Conservation (phyloP, 2,113 vertebrate species). For the Pitta sordida region DNA sequence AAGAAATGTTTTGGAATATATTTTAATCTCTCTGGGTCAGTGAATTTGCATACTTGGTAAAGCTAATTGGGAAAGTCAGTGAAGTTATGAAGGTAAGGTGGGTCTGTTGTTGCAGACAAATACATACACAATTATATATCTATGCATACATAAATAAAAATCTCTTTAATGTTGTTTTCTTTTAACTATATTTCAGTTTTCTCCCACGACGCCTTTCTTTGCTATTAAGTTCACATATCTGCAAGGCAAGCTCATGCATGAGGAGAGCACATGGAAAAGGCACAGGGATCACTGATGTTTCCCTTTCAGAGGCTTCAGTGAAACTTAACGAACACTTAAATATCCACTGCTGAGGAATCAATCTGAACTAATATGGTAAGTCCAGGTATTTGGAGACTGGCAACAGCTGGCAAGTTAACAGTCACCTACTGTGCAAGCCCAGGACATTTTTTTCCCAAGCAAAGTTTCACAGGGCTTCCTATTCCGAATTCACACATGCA, state of each 20-base stretch:
- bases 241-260: neutral
- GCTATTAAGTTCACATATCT: neutral
- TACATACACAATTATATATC: neutral
- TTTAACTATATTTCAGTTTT: neutral
- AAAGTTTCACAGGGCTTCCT: constrained; percentile 23
- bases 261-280: neutral
- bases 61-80: neutral
- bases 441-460: constrained; percentile 6
- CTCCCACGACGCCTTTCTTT: neutral
- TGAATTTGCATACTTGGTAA: neutral
- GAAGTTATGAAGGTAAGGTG: neutral
- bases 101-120: neutral
- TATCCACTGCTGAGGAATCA: neutral
- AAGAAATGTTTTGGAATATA: neutral
- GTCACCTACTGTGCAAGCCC: constrained; percentile 22
- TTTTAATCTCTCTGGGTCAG: neutral
- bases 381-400: constrained; percentile 1
- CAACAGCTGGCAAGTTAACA: constrained; percentile 43
- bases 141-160: neutral
- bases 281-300: neutral
- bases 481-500: constrained; percentile 49
- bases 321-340: neutral
- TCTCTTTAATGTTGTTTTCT: neutral
- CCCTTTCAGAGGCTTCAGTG: neutral
- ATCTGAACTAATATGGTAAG: constrained; percentile 1